Evolutionary conservation across 2,797 vertebrate species (phyloP).

Genomic region (Carapus acus): DNA sequence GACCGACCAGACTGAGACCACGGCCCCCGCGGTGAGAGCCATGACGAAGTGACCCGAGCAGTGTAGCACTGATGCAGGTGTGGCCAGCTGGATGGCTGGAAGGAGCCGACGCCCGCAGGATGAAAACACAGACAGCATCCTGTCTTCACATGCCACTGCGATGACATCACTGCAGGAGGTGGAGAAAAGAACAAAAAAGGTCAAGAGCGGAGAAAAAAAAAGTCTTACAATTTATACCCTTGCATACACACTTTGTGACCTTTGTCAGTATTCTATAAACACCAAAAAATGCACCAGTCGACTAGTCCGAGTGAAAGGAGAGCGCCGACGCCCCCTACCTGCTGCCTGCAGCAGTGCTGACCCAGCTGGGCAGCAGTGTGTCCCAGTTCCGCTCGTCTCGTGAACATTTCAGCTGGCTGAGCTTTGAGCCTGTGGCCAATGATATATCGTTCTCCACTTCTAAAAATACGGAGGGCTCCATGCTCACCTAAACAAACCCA

Average conservation of each 20-base stretch:
- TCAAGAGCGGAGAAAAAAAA: background rate
- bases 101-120: constrained; percentile 88
- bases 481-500: constrained; percentile 75
- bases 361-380: constrained; percentile 82
- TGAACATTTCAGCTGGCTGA: constrained; percentile 89
- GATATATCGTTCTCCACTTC: constrained; percentile 95
- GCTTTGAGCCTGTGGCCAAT: constrained; percentile 77
- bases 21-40: constrained; percentile 86
- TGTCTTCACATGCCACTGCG: constrained; percentile 87
- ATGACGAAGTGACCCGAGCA: constrained; percentile 90
- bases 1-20: constrained; percentile 88
- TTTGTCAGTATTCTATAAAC: background rate
- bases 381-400: constrained; percentile 91
- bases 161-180: constrained; percentile 79
- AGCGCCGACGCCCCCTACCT: constrained; percentile 66
- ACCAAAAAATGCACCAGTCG: background rate
- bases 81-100: constrained; percentile 84
- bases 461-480: constrained; percentile 86
- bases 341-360: constrained; percentile 86
- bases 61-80: constrained; percentile 84
- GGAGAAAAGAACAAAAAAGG: background rate
- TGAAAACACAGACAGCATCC: constrained; percentile 89
- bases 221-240: too few species aligned
- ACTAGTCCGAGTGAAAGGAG: background rate
- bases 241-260: too few species aligned